Conservation (phyloP, 2,888 invertebrate species). For the Abrostola triplasia region DNA sequence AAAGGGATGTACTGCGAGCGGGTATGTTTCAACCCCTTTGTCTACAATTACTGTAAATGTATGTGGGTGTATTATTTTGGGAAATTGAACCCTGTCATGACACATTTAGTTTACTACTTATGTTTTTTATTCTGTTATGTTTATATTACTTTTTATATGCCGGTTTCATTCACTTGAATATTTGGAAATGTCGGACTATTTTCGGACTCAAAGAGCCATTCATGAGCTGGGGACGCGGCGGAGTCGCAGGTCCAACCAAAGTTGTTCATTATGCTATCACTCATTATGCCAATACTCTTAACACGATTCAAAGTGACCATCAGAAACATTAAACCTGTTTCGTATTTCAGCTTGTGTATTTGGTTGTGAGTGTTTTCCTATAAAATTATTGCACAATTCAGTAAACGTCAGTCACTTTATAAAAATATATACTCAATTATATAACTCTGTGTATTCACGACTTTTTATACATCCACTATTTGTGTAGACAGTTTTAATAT, state of each 20-base stretch:
- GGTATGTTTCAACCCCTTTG: constrained; percentile 10
- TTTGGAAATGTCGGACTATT: no score
- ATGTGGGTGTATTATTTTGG: constrained; percentile 26
- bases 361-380: constrained; percentile 81
- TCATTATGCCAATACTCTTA: constrained; percentile 23
- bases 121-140: background rate
- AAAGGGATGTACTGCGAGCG: constrained; percentile 6
- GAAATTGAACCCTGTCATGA: constrained; percentile 5
- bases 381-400: constrained; percentile 62
- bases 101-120: background rate
- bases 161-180: no score
- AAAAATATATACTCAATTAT: constrained; percentile 48
- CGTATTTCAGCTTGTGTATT: constrained; percentile 67
- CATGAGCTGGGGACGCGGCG: no score
- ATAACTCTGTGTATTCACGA: constrained; percentile 56
- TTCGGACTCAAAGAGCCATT: no score
- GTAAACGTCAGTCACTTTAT: constrained; percentile 48
- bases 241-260: no score
- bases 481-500: constrained; percentile 51
- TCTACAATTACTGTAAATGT: constrained; percentile 16
- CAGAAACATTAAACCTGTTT: background rate
- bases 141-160: no score
- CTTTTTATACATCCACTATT: constrained; percentile 54
- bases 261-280: constrained; percentile 18
- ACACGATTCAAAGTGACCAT: background rate